Conservation (phyloP, 92 coral and sea anemone genomes). For the Siderastrea siderea region DNA sequence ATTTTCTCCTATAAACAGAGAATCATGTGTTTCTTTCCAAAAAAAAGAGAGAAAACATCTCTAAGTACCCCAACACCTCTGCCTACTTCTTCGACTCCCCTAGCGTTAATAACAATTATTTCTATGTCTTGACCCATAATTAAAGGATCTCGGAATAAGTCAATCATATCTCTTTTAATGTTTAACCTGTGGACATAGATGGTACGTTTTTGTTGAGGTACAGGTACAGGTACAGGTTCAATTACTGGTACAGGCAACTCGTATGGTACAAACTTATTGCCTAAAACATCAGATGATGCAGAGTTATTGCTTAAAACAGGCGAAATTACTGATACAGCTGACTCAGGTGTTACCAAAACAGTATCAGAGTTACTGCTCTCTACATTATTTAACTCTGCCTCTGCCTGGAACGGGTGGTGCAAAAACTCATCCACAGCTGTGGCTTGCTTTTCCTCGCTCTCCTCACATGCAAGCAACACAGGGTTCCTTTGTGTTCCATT, state of each 20-base stretch:
- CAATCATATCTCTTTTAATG: conserved; percentile 46
- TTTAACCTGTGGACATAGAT: conserved; percentile 42
- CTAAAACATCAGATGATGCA: too few species aligned
- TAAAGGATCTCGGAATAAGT: conserved; percentile 48
- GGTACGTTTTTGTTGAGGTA: conserved; percentile 1
- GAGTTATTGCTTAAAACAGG: conserved; percentile 12
- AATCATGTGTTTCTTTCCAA: too few species aligned
- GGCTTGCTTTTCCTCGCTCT: too few species aligned
- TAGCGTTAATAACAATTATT: too few species aligned
- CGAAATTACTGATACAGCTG: neutral
- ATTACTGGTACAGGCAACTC: neutral
- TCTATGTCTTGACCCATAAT: conserved; percentile 33
- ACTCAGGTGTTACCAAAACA: neutral
- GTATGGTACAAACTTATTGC: neutral
- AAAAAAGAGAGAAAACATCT: too few species aligned
- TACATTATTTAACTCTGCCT: conserved; percentile 11
- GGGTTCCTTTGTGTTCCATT: too few species aligned
- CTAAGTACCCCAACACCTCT: too few species aligned
- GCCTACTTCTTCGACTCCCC: too few species aligned
- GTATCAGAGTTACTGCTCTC: conserved; percentile 19
- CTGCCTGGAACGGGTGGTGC: too few species aligned
- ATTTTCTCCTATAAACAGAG: too few species aligned
- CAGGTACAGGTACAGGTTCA: neutral
- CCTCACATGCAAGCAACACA: too few species aligned
- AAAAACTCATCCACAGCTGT: too few species aligned